Evolutionary conservation across 2,888 invertebrate species (phyloP), one percentile per base, ranked within the genome.

Genomic region (Sinotaia quadrata): DNA sequence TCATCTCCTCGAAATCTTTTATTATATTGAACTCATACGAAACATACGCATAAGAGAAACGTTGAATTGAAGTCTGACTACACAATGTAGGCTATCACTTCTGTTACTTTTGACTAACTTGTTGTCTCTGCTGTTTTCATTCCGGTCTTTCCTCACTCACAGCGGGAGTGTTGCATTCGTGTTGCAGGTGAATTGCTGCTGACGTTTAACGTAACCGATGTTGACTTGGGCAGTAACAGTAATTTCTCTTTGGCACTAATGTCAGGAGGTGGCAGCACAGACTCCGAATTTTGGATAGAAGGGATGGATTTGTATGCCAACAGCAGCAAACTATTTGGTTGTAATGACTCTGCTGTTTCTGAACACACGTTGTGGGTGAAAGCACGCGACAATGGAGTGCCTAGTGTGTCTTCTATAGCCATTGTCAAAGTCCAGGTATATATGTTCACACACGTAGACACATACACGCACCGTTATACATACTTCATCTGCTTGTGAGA

Each of bases 191-290:
- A n/a, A n/a, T n/a, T n/a, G 12, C 8, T 61, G 34, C 51, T 61
- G 24, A 61, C 51, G 51, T 51, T 61, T 7, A 34, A 49, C 51
- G 61, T 61, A 33, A 61, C 18, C 36, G 61, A 61, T 36, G 36
- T 51, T 31, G 61, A 61, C 51, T 2, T 10, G 7, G 49, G 36
- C 34, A 31, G n/a, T 24, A 61, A 51, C 51, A 27, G 61, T 18
- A 24, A 61, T 51, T 49, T 61, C 61, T 51, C 10, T 18, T 27
- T 61, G 51, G 51, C 61, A 4, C 18, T 58, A 56, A 44, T 36
- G 27, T 58, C 36, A 24, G 41, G 37, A 47, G 41, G 34, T 34
- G 51, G 21, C 12, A 44, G 52, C 4, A 47, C 47, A 12, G 62
- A 18, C 10, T 41, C 18, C 10, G 10, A 41, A 10, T 29, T 61